Evolutionary conservation across 2,113 vertebrate species (phyloP).

Genomic region (Peromyscus maniculatus): DNA sequence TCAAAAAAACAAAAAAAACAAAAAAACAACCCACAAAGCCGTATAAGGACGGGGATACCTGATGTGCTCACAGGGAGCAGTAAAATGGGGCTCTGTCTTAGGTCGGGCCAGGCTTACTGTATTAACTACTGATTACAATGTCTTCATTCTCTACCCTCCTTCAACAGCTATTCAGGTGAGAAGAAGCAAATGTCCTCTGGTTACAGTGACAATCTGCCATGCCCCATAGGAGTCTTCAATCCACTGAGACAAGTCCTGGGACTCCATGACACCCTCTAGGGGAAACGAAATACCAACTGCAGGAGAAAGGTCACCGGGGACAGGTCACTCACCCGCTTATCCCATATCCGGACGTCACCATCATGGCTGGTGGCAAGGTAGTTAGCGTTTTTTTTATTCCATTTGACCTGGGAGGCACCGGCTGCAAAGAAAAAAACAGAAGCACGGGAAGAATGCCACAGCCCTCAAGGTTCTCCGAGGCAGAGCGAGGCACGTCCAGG

Average conservation of each 20-base stretch:
- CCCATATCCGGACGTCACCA: conserved; percentile 98
- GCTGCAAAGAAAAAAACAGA: conserved; percentile 88
- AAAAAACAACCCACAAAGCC: not conserved
- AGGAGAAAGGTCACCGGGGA: not conserved
- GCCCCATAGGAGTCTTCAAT: not conserved
- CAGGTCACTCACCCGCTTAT: conserved; percentile 93
- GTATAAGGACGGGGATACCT: not conserved
- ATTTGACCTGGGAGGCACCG: conserved; percentile 99
- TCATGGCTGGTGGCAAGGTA: conserved; percentile 98
- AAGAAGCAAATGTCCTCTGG: conserved; percentile 9
- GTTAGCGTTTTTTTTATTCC: conserved; percentile 95
- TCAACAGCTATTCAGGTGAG: not conserved
- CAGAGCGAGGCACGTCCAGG: not conserved
- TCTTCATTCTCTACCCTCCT: not conserved
- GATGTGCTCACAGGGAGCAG: not conserved
- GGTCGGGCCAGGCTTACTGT: not conserved
- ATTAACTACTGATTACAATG: not conserved
- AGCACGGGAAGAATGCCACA: conserved; percentile 51
- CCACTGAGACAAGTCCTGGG: not conserved
- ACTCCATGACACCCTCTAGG: not conserved
- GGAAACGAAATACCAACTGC: not conserved
- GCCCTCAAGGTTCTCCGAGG: not conserved
- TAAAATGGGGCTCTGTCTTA: not conserved
- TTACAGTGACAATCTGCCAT: not conserved
- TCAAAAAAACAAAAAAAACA: too few species aligned